phyloP scores from a whole-genome alignment of 1,140 invertebrate species.

The Lanistes nyassanus region DNA sequence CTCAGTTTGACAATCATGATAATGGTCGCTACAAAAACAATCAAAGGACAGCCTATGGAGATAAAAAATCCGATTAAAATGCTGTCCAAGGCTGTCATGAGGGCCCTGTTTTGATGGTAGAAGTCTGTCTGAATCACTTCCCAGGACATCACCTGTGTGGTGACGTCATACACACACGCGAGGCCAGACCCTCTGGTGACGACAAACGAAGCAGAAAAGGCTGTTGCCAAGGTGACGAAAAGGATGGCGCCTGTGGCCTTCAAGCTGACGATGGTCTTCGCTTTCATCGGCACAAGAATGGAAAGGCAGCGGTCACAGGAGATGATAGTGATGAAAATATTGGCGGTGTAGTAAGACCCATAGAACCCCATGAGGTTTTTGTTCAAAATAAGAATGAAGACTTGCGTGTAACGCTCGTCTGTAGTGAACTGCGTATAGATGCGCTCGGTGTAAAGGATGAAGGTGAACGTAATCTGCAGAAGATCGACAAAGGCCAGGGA shows the following conservation, averaged over 20 bases:
- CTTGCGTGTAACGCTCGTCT: background rate
- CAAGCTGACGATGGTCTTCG: slow-evolving; percentile 5
- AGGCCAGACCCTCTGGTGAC: background rate
- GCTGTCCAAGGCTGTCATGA: background rate
- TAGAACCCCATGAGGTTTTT: background rate
- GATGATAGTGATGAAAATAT: background rate
- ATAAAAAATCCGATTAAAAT: slow-evolving; percentile 1
- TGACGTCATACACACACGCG: background rate
- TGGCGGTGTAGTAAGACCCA: background rate
- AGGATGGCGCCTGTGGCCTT: background rate
- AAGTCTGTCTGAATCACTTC: background rate
- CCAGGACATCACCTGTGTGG: background rate
- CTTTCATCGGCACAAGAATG: background rate
- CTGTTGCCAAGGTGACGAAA: background rate
- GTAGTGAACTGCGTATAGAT: slow-evolving; percentile 12
- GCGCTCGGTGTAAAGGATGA: slow-evolving; percentile 2
- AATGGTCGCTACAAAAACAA: slow-evolving; percentile 4
- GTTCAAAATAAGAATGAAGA: background rate
- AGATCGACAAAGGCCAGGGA: slow-evolving; percentile 10
- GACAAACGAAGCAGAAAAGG: background rate
- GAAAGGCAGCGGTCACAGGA: background rate
- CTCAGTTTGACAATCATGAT: slow-evolving; percentile 2
- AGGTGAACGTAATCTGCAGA: background rate
- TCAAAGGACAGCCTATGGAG: slow-evolving; percentile 3
- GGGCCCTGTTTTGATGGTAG: background rate